Conservation (phyloP, 2,113 vertebrate species). For the Oncorhynchus nerka region DNA sequence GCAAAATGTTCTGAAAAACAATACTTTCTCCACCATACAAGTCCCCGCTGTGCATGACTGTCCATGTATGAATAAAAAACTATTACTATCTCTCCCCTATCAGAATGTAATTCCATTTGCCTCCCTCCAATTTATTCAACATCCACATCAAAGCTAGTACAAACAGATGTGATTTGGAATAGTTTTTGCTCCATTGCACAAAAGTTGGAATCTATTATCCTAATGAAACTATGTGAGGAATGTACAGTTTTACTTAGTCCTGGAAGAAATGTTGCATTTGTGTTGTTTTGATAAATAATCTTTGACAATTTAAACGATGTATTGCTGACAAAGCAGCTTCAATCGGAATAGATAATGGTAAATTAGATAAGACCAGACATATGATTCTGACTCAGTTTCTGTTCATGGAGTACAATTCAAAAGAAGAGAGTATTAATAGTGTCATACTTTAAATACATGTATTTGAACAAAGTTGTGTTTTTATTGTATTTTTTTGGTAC, state of each 20-base stretch:
- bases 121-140: slow-evolving; percentile 55
- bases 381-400: too few relatives aligned
- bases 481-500: too few relatives aligned
- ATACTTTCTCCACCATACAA: slow-evolving; percentile 41
- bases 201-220: slow-evolving; percentile 56
- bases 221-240: slow-evolving; percentile 31
- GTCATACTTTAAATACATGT: too few relatives aligned
- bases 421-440: too few relatives aligned
- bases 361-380: too few relatives aligned
- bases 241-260: slow-evolving; percentile 11
- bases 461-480: too few relatives aligned
- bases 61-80: slow-evolving; percentile 61
- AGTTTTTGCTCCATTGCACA: slow-evolving; percentile 50
- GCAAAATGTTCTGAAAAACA: slow-evolving; percentile 46
- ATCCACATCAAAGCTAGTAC: slow-evolving; percentile 62
- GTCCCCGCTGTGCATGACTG: slow-evolving; percentile 38
- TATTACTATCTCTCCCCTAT: slow-evolving; percentile 66
- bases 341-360: too few relatives aligned
- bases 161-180: slow-evolving; percentile 65
- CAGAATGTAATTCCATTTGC: slow-evolving; percentile 70
- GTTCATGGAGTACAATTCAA: too few relatives aligned
- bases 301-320: slow-evolving; percentile 1
- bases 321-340: background rate
- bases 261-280: slow-evolving; percentile 28
- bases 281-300: slow-evolving; percentile 34